Evolutionary conservation across 2,888 invertebrate genomes (phyloP).

Genomic region (Sepioteuthis lessoniana): DNA sequence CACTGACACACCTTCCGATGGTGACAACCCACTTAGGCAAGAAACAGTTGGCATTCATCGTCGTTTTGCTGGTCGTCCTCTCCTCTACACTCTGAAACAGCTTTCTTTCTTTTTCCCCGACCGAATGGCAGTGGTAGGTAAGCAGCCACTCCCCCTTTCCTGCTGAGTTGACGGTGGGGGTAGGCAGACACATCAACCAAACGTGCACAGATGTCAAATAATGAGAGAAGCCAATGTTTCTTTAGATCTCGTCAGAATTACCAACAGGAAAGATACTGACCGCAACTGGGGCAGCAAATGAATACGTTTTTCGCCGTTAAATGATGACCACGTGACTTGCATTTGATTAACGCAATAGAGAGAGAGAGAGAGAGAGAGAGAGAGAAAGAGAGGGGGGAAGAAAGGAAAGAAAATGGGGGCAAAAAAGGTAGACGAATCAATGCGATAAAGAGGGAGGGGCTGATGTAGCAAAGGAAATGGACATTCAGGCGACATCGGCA

Average conservation of each 20-base stretch:
- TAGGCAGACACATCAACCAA: background rate
- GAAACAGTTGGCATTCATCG: background rate
- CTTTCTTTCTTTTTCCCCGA: background rate
- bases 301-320: background rate
- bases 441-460: too few relatives aligned
- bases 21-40: background rate
- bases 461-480: too few relatives aligned
- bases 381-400: background rate
- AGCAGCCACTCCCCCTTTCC: background rate
- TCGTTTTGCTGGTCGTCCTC: background rate
- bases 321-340: constrained; percentile 2
- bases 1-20: background rate
- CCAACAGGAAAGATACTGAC: background rate
- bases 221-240: background rate
- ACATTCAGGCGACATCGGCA: too few relatives aligned
- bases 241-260: background rate
- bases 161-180: background rate
- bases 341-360: background rate
- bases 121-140: background rate
- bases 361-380: background rate
- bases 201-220: background rate
- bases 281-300: background rate
- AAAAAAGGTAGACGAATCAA: too few relatives aligned
- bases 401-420: too few relatives aligned
- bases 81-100: too few relatives aligned